Evolutionary conservation across 2,888 invertebrate species (phyloP), one percentile per base, ranked within the genome.

Genomic region (Habroteleia sp.): DNA sequence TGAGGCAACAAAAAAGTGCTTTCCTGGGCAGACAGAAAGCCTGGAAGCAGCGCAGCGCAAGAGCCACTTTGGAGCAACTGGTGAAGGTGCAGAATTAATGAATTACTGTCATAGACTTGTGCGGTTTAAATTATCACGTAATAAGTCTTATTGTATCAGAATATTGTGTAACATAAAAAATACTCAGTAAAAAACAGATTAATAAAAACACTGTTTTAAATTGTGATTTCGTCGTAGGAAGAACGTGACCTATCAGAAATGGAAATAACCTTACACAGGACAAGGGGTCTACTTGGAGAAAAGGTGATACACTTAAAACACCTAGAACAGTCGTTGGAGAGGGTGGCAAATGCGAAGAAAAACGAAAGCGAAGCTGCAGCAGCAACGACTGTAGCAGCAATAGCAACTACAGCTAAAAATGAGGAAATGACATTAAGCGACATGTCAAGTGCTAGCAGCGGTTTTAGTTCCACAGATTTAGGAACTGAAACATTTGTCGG

Each of bases 181-280:
- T 4, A 2, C 25, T 35, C n/a, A 5, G 25, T 7, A 4, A 14
- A 25, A 25, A n/a, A n/a, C n/a, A 16, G 37, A 25, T n/a, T n/a
- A n/a, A n/a, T n/a, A n/a, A n/a, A n/a, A n/a, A n/a, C n/a, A n/a
- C n/a, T n/a, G n/a, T n/a, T n/a, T 25, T 42, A 42, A 27, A 42
- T 1, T 11, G 13, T 6, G 44, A 25, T 42, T 46, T 11, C 10
- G 44, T 89, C 89, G 23, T 87, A 95, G 92, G 95, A 95, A 88
- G 95, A 95, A 86, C 93, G 94, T 72, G 95, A 95, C 76, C 89
- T 94, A 1, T 95, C 95, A 0, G 95, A 95, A 83, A 93, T 95
- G 91, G 95, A 95, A 87, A 94, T 95, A 71, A 94, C 94, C 63
- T 87, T 95, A 37, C 95, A 95, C 89, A 92, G 95, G 0, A 95